phyloP scores from a whole-genome alignment of 2,113 vertebrate species.

The Notiomystis cincta region DNA sequence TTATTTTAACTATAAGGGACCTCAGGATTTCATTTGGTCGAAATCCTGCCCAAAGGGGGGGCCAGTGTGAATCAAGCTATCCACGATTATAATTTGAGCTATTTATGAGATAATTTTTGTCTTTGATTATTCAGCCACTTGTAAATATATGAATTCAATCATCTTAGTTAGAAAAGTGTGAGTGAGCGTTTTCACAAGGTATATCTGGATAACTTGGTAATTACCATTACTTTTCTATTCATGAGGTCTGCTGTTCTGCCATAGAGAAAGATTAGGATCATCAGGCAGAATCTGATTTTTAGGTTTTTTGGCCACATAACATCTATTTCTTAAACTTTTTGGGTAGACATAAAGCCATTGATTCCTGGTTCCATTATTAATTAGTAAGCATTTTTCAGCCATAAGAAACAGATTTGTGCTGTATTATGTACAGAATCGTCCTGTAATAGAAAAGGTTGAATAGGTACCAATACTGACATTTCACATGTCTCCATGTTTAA shows the following conservation, averaged over 20 bases:
- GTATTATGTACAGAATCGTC: background rate
- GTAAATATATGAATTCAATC: background rate
- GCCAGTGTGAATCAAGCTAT: background rate
- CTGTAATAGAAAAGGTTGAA: background rate
- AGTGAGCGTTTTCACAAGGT: background rate
- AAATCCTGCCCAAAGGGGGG: background rate
- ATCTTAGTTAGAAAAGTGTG: background rate
- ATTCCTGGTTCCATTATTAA: background rate
- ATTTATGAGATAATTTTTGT: background rate
- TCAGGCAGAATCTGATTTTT: background rate
- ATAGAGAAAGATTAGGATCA: background rate
- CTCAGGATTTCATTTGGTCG: background rate
- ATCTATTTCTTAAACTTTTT: background rate
- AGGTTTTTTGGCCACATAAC: background rate
- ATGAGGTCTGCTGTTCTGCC: background rate
- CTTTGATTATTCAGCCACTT: background rate
- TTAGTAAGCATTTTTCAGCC: background rate
- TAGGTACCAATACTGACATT: background rate
- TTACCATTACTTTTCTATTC: background rate
- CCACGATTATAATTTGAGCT: rapidly evolving
- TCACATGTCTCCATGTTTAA: background rate
- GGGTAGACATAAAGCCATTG: background rate
- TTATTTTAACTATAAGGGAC: background rate
- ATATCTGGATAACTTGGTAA: background rate
- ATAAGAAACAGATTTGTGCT: background rate